Conservation (phyloP, 2,113 vertebrate species). For the Tylochromis polylepis region DNA sequence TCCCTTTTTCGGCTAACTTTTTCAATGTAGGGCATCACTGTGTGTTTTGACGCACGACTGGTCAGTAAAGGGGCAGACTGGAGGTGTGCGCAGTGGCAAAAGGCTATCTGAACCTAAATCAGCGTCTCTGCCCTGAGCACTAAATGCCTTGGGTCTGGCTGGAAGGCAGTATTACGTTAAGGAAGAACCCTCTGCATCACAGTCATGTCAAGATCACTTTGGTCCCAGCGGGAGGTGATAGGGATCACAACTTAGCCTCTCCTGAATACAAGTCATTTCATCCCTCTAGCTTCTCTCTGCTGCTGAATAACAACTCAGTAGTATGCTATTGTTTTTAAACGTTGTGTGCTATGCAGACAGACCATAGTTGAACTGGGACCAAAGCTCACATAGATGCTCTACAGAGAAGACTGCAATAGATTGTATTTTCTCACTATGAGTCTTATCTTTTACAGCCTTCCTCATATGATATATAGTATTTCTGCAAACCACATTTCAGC, state of each 20-base stretch:
- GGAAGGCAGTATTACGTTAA: slow-evolving; percentile 9
- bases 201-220: slow-evolving; percentile 1
- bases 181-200: not conserved
- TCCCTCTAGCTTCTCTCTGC: not conserved
- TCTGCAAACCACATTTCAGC: not conserved
- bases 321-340: not conserved
- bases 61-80: not conserved
- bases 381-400: not conserved
- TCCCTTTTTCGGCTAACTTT: not conserved
- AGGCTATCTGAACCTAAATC: not conserved
- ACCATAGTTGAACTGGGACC: not conserved
- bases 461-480: not conserved
- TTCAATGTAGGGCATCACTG: not conserved
- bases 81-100: not conserved
- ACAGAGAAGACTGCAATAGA: not conserved
- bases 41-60: not conserved
- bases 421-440: not conserved
- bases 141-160: slow-evolving; percentile 4
- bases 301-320: not conserved
- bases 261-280: not conserved
- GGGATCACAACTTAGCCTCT: slow-evolving; percentile 1
- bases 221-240: not conserved
- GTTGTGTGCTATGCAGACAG: not conserved
- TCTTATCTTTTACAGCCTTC: not conserved
- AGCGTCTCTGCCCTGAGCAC: not conserved